Conservation (phyloP, 2,113 vertebrate genomes). For the Salminus brasiliensis region DNA sequence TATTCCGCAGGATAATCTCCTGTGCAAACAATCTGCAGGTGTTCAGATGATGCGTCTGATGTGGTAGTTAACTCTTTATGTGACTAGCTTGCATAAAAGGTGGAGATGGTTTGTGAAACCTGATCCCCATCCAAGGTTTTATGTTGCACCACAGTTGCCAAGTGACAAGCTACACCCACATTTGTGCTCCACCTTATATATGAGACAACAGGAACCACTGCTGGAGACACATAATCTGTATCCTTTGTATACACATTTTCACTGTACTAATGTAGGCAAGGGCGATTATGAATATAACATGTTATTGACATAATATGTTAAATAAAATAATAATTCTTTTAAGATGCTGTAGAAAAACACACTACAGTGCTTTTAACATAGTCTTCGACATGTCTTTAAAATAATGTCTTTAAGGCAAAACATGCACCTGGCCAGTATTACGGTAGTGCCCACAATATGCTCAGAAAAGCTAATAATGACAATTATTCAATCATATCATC, state of each 20-base stretch:
- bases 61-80: conserved; percentile 16
- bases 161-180: background rate
- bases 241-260: background rate
- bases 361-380: too few relatives aligned
- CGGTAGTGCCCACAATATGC: too few relatives aligned
- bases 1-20: background rate
- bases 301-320: too few relatives aligned
- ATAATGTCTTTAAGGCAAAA: background rate
- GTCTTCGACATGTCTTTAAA: background rate
- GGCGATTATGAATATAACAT: too few relatives aligned
- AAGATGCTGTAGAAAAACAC: too few relatives aligned
- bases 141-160: too few relatives aligned
- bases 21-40: conserved; percentile 22
- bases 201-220: background rate
- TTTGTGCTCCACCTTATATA: background rate
- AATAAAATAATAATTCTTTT: too few relatives aligned
- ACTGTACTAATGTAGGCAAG: too few relatives aligned
- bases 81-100: background rate
- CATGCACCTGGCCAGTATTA: background rate
- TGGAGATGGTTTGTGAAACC: conserved; percentile 1
- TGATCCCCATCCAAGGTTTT: background rate
- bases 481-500: too few relatives aligned
- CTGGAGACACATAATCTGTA: background rate
- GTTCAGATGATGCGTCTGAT: background rate
- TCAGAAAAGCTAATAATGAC: too few relatives aligned